These are phyloP conservation scores for Zosterops japonicus DNA, from an alignment of 2,113 vertebrate genomes.

Conservation along the genomic window DNA sequence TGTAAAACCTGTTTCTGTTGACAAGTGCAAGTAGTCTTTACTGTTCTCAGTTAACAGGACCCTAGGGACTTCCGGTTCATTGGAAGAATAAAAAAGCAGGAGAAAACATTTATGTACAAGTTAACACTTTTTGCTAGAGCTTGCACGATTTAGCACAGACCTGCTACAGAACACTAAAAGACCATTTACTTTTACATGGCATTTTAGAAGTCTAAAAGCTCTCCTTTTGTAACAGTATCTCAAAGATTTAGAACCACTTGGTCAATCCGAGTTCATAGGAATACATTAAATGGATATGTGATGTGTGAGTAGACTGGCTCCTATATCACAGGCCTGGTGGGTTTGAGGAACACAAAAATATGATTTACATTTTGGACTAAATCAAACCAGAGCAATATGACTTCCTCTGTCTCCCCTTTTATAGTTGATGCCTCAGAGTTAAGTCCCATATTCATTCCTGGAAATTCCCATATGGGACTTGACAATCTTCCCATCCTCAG, in stretches of 20 bases:
- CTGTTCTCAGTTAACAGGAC: conserved; percentile 10
- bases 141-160: not conserved
- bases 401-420: not conserved
- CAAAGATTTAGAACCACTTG: not conserved
- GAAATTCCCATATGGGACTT: not conserved
- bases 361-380: not conserved
- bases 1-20: conserved; percentile 9
- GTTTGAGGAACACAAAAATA: not conserved
- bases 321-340: not conserved
- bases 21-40: conserved; percentile 3
- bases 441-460: not conserved
- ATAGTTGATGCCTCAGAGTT: not conserved
- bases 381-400: not conserved
- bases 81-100: not conserved
- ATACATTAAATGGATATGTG: not conserved
- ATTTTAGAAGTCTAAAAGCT: not conserved
- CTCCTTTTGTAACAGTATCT: not conserved
- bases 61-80: not conserved
- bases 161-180: not conserved
- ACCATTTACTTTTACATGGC: not conserved
- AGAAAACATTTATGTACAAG: conserved; percentile 1
- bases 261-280: not conserved
- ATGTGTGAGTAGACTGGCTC: not conserved
- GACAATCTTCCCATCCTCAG: not conserved
- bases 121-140: not conserved